phyloP scores from a whole-genome alignment of 2,113 vertebrate species.

The Brachirus orientalis region DNA sequence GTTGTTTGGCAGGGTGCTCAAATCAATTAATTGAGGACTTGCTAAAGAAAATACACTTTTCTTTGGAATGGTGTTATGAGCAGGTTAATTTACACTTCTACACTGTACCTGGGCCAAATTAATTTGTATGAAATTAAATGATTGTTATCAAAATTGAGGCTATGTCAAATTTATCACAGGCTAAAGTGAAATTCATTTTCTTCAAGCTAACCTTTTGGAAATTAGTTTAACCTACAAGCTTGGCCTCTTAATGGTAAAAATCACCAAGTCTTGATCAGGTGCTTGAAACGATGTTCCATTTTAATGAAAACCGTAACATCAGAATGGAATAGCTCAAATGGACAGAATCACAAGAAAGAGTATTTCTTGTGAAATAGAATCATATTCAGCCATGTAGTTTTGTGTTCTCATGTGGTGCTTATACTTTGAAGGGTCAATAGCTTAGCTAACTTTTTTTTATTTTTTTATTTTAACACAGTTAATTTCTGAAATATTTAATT shows the following conservation, averaged over 20 bases:
- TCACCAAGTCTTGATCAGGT: conserved; percentile 36
- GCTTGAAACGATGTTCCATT: background rate
- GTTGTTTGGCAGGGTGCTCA: conserved; percentile 43
- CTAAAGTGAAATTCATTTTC: conserved; percentile 37
- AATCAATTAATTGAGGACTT: conserved; percentile 56
- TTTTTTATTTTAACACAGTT: too few relatives aligned
- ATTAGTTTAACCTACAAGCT: conserved; percentile 60
- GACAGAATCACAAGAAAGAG: too few relatives aligned
- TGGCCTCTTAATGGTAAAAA: conserved; percentile 22
- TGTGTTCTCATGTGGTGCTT: too few relatives aligned
- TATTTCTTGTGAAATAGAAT: too few relatives aligned
- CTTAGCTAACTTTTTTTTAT: too few relatives aligned
- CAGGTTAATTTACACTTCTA: conserved; percentile 56
- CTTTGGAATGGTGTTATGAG: background rate
- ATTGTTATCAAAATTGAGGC: conserved; percentile 61
- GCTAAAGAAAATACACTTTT: conserved; percentile 38
- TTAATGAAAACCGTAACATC: background rate
- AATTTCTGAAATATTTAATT: too few relatives aligned
- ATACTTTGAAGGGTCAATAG: too few relatives aligned
- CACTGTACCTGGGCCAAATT: conserved; percentile 49
- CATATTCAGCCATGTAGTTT: too few relatives aligned
- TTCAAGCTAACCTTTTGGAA: conserved; percentile 31
- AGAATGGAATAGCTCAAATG: too few relatives aligned
- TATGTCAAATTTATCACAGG: conserved; percentile 34
- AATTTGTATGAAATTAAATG: conserved; percentile 61